Evolutionary conservation across 2,113 vertebrate genomes (phyloP).

Genomic region (Seriola quinqueradiata): DNA sequence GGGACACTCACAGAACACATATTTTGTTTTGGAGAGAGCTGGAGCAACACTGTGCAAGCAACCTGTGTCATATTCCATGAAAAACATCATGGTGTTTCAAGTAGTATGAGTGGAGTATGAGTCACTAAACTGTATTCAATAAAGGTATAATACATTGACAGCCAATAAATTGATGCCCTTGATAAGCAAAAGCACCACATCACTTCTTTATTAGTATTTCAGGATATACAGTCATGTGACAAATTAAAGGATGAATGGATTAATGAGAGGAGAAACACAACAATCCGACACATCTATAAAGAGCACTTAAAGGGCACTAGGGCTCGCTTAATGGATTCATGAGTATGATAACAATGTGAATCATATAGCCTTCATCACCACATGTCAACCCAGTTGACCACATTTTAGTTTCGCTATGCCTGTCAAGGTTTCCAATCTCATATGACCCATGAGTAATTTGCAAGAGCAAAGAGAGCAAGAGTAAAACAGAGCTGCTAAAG

Average conservation of each 20-base stretch:
- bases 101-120: not conserved
- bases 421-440: not conserved
- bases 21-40: not conserved
- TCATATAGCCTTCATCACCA: not conserved
- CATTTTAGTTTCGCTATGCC: not conserved
- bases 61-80: not conserved
- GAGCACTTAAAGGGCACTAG: too few species aligned
- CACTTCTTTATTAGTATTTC: not conserved
- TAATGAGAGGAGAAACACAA: not conserved
- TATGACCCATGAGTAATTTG: not conserved
- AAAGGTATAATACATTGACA: too few species aligned
- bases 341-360: not conserved
- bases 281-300: not conserved
- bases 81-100: not conserved
- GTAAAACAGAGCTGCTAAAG: too few species aligned
- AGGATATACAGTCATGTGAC: not conserved
- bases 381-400: not conserved
- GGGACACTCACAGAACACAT: not conserved
- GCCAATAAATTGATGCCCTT: too few species aligned
- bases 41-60: not conserved
- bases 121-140: too few species aligned
- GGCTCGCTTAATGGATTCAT: not conserved
- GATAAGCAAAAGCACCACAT: too few species aligned
- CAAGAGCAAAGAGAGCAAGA: not conserved
- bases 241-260: not conserved